phyloP scores from a whole-genome alignment of 2,888 invertebrate species.

The Spicauda simplicius region DNA sequence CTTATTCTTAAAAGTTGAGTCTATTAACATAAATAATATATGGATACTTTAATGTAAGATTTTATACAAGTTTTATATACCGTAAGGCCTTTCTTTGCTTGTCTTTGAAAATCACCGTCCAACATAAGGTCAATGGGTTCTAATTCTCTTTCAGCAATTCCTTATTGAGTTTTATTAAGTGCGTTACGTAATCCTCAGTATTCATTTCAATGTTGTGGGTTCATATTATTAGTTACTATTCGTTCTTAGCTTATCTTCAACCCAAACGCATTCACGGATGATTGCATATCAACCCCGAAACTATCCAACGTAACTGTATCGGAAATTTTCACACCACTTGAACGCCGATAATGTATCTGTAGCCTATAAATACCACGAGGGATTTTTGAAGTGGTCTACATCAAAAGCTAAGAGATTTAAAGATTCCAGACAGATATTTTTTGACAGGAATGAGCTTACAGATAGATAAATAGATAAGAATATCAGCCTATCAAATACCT shows the following conservation, averaged over 20 bases:
- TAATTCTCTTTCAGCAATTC: background rate
- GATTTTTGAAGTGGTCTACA: background rate
- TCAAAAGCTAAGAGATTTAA: background rate
- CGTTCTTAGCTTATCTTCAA: slow-evolving; percentile 57
- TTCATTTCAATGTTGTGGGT: background rate
- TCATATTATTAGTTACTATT: slow-evolving; percentile 53
- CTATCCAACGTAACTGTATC: slow-evolving; percentile 62
- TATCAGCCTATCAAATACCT: background rate
- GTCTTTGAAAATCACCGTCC: too few species aligned
- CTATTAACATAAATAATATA: too few species aligned
- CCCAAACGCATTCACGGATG: slow-evolving; percentile 59
- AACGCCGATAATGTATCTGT: slow-evolving; percentile 49
- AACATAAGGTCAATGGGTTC: background rate
- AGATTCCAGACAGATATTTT: background rate
- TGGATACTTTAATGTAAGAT: too few species aligned
- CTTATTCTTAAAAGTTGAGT: too few species aligned
- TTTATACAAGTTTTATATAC: too few species aligned
- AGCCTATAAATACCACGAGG: slow-evolving; percentile 41
- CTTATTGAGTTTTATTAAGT: background rate
- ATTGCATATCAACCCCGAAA: slow-evolving; percentile 60
- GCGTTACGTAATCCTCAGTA: slow-evolving; percentile 1
- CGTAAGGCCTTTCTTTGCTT: too few species aligned
- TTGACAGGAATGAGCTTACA: too few species aligned
- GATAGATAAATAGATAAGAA: background rate
- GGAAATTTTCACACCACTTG: slow-evolving; percentile 68